These are phyloP conservation scores for Anser brachyrhynchus DNA, from an alignment of 2,113 vertebrate species.

Conservation along the genomic window DNA sequence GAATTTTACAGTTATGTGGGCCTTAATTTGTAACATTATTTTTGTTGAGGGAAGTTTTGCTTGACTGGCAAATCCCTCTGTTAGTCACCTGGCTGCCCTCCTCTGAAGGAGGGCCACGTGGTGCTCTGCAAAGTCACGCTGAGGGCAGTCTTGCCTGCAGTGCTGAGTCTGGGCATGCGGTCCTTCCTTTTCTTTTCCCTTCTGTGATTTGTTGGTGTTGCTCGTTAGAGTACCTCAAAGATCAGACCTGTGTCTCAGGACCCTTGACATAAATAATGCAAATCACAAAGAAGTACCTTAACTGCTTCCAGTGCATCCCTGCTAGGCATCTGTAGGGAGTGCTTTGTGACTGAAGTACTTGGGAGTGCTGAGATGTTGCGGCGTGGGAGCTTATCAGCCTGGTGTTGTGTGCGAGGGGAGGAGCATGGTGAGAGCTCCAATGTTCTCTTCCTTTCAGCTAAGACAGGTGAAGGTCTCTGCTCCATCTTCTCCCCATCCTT, in stretches of 20 bases:
- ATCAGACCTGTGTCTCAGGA: background rate
- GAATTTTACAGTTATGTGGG: background rate
- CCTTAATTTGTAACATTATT: background rate
- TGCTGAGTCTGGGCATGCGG: background rate
- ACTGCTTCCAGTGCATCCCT: background rate
- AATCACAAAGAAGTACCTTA: fast-evolving
- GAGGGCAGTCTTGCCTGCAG: background rate
- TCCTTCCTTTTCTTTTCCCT: background rate
- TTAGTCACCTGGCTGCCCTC: background rate
- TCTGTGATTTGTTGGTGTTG: background rate
- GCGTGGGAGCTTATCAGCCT: background rate
- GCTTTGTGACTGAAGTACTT: background rate
- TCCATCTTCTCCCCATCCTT: constrained; percentile 88
- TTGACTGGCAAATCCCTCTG: background rate
- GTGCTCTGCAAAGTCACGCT: background rate
- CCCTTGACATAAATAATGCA: background rate
- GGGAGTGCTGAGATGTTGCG: background rate
- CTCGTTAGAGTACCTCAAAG: background rate
- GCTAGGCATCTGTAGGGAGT: background rate
- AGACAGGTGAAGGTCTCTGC: constrained; percentile 84
- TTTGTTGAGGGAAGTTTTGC: background rate
- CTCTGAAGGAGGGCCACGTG: background rate
- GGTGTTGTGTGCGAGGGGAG: background rate
- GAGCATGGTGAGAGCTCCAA: background rate
- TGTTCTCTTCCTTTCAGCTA: constrained; percentile 76